These are phyloP conservation scores for Lutjanus campechanus DNA, from an alignment of 2,797 vertebrate genomes.

Conservation along the genomic window DNA sequence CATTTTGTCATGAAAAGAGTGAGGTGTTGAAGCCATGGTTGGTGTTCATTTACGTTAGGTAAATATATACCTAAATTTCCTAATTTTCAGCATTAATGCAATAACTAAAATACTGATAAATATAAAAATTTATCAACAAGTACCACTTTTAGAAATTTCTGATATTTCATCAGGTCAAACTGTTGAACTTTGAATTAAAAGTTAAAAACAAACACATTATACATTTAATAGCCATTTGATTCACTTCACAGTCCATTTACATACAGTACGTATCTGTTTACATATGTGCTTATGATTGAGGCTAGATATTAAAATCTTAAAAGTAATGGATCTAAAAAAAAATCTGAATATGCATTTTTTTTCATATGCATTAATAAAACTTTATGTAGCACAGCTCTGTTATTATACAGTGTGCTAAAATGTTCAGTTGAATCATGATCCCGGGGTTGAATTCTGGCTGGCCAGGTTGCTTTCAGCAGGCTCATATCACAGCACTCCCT, in stretches of 20 bases:
- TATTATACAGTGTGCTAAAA: conserved; percentile 50
- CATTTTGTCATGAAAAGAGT: neutral
- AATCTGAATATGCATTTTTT: conserved; percentile 11
- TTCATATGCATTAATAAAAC: conserved; percentile 9
- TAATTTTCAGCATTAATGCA: neutral
- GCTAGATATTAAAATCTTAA: neutral
- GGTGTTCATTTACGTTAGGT: neutral
- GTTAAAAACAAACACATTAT: neutral
- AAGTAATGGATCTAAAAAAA: neutral
- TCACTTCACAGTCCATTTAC: neutral
- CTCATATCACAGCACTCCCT: conserved; percentile 73
- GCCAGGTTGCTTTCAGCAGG: conserved; percentile 76
- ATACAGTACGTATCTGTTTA: neutral
- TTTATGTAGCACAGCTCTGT: conserved; percentile 42
- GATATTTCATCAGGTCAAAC: neutral
- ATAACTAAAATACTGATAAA: neutral
- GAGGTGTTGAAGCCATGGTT: neutral
- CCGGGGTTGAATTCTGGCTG: conserved; percentile 46
- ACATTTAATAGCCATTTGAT: neutral
- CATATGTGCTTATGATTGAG: neutral
- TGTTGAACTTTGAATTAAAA: neutral
- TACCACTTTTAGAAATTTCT: neutral
- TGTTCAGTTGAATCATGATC: conserved; percentile 61
- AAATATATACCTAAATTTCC: neutral
- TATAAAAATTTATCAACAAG: too few relatives aligned